phyloP scores from a whole-genome alignment of 1,140 invertebrate genomes.

The Triops longicaudatus region DNA sequence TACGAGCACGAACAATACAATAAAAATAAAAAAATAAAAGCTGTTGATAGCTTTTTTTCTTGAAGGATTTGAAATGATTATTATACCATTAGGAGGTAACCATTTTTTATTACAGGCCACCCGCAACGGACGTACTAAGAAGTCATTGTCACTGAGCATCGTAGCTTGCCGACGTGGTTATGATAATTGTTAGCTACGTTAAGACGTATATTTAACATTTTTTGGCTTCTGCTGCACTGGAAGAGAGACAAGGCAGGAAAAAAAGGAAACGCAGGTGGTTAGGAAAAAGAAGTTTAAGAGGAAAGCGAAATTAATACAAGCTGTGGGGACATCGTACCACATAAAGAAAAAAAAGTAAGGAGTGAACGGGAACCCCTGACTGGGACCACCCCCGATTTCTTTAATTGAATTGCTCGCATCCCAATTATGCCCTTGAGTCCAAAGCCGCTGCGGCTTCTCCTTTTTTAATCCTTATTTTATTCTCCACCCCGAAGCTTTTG shows the following conservation, averaged over 20 bases:
- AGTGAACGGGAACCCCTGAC: background rate
- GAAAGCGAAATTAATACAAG: background rate
- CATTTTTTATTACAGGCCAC: constrained; percentile 1
- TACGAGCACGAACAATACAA: too few species aligned
- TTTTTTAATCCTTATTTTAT: background rate
- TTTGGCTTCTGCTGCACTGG: background rate
- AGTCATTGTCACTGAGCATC: constrained; percentile 7
- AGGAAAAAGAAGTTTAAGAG: background rate
- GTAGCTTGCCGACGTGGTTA: background rate
- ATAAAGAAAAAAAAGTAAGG: background rate
- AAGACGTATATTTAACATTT: background rate
- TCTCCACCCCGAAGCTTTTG: too few species aligned
- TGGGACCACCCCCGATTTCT: constrained; percentile 10
- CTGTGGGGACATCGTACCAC: background rate
- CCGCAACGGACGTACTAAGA: background rate
- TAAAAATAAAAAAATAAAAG: background rate
- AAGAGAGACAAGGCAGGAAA: background rate
- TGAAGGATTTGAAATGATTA: background rate
- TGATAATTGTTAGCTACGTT: background rate
- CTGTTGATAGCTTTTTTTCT: background rate
- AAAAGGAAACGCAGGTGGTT: background rate
- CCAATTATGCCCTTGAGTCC: background rate
- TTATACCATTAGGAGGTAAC: constrained; percentile 15
- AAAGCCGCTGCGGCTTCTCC: background rate
- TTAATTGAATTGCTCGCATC: constrained; percentile 7